Evolutionary conservation across 2,113 vertebrate genomes (phyloP).

Genomic region (Bujurquina vittata): DNA sequence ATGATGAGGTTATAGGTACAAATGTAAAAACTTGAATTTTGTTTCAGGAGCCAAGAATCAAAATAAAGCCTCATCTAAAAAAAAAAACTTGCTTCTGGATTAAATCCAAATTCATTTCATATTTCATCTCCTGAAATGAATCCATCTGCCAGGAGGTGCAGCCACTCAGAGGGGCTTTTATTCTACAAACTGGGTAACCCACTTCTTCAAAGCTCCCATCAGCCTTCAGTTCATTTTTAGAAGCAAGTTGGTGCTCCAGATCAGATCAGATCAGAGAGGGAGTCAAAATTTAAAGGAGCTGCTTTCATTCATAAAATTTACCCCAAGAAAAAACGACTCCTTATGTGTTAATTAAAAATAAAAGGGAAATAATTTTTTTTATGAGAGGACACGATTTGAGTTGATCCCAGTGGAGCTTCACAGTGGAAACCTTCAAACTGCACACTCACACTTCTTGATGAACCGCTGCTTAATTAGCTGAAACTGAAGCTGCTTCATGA

Average conservation of each 20-base stretch:
- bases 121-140: neutral
- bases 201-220: neutral
- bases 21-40: neutral
- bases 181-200: neutral
- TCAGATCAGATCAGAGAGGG: neutral
- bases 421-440: neutral
- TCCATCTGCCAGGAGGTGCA: neutral
- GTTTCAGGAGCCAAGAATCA: neutral
- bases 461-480: neutral
- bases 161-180: neutral
- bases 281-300: neutral
- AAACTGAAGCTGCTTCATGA: neutral
- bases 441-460: neutral
- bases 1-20: neutral
- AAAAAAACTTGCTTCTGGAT: neutral
- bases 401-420: neutral
- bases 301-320: neutral
- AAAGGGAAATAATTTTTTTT: neutral
- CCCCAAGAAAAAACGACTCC: neutral
- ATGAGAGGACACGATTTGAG: neutral
- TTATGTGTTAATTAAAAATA: neutral
- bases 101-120: neutral
- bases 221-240: neutral
- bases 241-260: neutral
- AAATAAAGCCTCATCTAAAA: neutral